Base-by-base conservation (phyloP, 2,888 invertebrate species). In the Watsonalla cultraria region DNA sequence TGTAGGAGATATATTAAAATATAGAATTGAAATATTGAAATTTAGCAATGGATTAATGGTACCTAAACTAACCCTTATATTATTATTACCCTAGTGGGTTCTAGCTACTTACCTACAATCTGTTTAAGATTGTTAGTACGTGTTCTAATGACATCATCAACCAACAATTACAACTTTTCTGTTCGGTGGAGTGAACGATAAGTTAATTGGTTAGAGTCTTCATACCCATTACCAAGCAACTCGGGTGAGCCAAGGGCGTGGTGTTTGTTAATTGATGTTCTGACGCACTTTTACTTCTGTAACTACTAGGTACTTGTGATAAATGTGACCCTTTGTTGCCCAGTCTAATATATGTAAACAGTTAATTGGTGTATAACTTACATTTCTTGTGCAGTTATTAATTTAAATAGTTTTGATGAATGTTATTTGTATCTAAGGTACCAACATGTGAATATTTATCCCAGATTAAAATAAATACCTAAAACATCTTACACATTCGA, bases 181-280 rank as follows among this genome's bases (percentile, higher is more conserved):
- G 65, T 62, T 64, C 61, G 57, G 65, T 61, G 55, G 58, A 68
- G 72, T 65, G 65, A 73, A 70, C 66, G 71, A 69, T 74, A 71
- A 72, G 72, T 74, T 84, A 85, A 88, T 86, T 84, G 79, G 74
- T 84, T 75, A 64, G 77, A 76, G 78, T 80, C 76, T 76, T 75
- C 70, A 68, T 67, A 69, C 70, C 80, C 81, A 83, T 84, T 86
- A 84, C 69, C 1, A 24, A 24, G 60, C 66, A 65, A 65, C 71
- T 66, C 60, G 73, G 72, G 70, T 79, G 83, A 83, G 74, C 69
- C 71, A 79, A 82, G 80, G 79, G 77, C 77, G 69, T 76, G 79
- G 84, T 74, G 84, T 86, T 82, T 66, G 76, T 76, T 85, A 84
- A 86, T 85, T 82, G 77, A 66, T 75, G 72, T 80, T 68, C 65